These are phyloP conservation scores for Phanerotoma sp. DNA, from an alignment of 2,888 invertebrate species.

Conservation along the genomic window DNA sequence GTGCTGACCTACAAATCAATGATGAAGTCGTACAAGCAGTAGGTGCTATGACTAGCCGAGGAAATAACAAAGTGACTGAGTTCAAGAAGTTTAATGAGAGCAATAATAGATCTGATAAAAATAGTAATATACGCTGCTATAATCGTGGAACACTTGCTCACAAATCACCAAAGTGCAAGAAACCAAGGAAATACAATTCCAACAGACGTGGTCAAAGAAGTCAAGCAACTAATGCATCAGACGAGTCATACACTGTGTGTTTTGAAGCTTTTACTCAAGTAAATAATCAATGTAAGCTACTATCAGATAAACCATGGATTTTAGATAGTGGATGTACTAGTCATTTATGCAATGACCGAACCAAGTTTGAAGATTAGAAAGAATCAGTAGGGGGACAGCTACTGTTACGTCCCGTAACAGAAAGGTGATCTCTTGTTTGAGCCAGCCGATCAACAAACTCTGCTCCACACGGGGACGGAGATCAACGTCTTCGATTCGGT, in stretches of 20 bases:
- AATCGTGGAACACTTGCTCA: not conserved
- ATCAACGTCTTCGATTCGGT: too few relatives aligned
- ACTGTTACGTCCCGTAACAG: too few relatives aligned
- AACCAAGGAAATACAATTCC: not conserved
- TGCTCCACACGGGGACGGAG: too few relatives aligned
- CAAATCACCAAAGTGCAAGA: not conserved
- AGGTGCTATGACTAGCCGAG: not conserved
- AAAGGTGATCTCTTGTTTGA: too few relatives aligned
- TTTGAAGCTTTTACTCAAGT: not conserved
- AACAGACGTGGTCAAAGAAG: not conserved
- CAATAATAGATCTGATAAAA: not conserved
- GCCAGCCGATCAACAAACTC: too few relatives aligned
- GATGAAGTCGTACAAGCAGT: not conserved
- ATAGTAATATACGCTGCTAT: not conserved
- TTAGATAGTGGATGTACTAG: slow-evolving; percentile 23
- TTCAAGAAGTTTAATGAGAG: not conserved
- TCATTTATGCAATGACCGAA: slow-evolving; percentile 20
- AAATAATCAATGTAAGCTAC: not conserved
- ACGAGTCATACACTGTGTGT: not conserved
- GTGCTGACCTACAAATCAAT: not conserved
- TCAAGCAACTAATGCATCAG: not conserved
- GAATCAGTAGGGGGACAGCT: slow-evolving; percentile 42
- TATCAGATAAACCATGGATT: slow-evolving; percentile 4
- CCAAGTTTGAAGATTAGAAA: slow-evolving; percentile 17
- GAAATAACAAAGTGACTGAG: not conserved